These are phyloP conservation scores for Periophthalmus magnuspinnatus DNA, from an alignment of 2,797 vertebrate species.

Conservation along the genomic window DNA sequence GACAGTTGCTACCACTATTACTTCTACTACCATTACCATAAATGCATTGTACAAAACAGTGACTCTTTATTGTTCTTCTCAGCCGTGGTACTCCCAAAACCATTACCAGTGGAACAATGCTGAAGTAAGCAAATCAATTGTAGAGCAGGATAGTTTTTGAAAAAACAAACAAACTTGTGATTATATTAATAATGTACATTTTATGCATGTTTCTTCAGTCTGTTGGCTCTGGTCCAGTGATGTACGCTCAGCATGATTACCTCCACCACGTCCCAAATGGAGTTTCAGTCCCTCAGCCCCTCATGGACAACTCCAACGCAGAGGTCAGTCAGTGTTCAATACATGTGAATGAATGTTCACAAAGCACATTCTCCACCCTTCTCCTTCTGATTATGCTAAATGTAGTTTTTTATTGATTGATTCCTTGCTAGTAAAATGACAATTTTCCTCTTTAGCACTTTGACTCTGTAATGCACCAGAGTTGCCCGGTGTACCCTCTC, in stretches of 20 bases:
- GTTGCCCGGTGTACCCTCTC: constrained; percentile 17
- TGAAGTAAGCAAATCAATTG: constrained; percentile 20
- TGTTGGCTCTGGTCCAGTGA: constrained; percentile 35
- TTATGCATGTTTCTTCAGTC: constrained; percentile 31
- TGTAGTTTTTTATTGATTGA: no score
- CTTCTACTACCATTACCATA: not conserved
- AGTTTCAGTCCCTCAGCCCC: constrained; percentile 22
- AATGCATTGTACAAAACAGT: not conserved
- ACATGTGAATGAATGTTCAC: no score
- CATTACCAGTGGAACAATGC: constrained; percentile 31
- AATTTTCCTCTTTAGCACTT: constrained; percentile 16
- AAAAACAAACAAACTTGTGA: not conserved
- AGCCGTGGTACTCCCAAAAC: constrained; percentile 20
- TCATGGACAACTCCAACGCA: constrained; percentile 35
- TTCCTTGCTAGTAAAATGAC: not conserved
- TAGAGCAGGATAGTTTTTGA: not conserved
- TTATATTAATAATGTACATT: not conserved
- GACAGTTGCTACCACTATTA: not conserved
- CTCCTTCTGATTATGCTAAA: no score
- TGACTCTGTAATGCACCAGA: constrained; percentile 13
- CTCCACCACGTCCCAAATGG: constrained; percentile 47
- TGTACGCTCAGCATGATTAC: constrained; percentile 60
- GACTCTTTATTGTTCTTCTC: not conserved
- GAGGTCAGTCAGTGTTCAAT: no score
- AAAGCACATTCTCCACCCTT: no score